phyloP scores from a whole-genome alignment of 2,888 invertebrate species.

The Eugnorisma glareosa region DNA sequence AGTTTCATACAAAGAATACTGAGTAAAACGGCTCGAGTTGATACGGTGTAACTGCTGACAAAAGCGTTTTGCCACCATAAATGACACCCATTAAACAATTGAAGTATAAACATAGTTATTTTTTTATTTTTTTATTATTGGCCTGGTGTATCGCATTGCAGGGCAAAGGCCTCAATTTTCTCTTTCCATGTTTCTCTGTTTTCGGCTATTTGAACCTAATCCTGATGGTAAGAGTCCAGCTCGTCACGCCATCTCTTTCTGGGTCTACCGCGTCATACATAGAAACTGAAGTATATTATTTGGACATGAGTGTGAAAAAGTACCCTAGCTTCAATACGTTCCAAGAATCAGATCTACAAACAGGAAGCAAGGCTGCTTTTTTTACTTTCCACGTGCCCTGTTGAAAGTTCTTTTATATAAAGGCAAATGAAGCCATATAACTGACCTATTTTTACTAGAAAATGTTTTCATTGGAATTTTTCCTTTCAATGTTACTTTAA shows the following conservation, averaged over 20 bases:
- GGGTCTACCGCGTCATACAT: no score
- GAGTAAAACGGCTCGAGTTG: no score
- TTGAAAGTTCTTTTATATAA: conserved; percentile 9
- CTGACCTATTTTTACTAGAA: conserved; percentile 1
- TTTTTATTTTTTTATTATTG: no score
- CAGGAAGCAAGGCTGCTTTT: neutral
- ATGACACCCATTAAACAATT: neutral
- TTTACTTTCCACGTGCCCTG: neutral
- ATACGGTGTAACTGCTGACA: neutral
- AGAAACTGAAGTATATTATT: neutral
- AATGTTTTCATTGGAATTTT: conserved; percentile 15
- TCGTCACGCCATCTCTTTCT: no score
- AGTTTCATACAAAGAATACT: no score
- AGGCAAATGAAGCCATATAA: conserved; percentile 1
- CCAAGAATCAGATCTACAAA: conserved; percentile 1
- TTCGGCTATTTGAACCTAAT: no score
- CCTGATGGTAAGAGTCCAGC: no score
- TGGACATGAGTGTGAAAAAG: neutral
- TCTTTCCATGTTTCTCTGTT: no score
- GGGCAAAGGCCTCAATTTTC: no score
- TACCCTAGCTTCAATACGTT: neutral
- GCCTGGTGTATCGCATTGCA: no score
- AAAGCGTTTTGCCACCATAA: neutral
- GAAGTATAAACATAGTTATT: neutral
- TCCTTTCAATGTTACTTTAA: neutral